Evolutionary conservation across 2,797 vertebrate species (phyloP), one percentile per base, ranked within the genome.

Genomic region (Poliocrania exsul): DNA sequence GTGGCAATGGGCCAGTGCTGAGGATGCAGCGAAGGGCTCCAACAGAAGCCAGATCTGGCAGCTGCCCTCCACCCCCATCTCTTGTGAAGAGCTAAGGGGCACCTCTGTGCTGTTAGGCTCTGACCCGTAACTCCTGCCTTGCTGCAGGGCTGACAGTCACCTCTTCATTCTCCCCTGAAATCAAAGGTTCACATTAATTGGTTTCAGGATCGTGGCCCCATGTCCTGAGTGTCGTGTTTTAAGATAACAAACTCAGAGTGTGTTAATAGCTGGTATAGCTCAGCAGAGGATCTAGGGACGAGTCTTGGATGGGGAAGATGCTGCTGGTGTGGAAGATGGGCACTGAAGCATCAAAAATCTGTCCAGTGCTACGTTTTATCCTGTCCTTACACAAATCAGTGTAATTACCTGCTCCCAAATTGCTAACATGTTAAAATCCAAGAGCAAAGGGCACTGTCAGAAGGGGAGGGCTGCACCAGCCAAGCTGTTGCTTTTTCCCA

Each of bases 151-250:
- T 96, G 95, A 87, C 95, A 95, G 87, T 84, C 94, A 85, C 83
- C 84, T 92, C 81, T 93, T 81, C 90, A 23, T 91, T 82, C 93
- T 90, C 49, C 56, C 70, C 91, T 88, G 93, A 90, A 96, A 95
- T 88, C 89, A 93, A 85, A 96, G 93, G 53, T 71, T 94, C 58
- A 10, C 75, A 47, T 96, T 97, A 97, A 97, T 97, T 97, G 96
- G 96, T 93, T 96, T 93, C 93, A 94, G 95, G 94, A 93, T 96
- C 56, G 28, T 93, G 95, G 92, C 96, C 94, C 95, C 28, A 5
- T 88, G 93, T 95, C 88, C 93, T 95, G 90, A 93, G 74, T 29
- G 74, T 90, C 91, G 93, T 94, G 88, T 88, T 91, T 95, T 83
- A 90, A 96, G 92, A 93, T 97, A 97, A 95, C 88, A 50, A 96